Conservation (phyloP, 2,113 vertebrate genomes). For the Sinocyclocheilus anophthalmus region DNA sequence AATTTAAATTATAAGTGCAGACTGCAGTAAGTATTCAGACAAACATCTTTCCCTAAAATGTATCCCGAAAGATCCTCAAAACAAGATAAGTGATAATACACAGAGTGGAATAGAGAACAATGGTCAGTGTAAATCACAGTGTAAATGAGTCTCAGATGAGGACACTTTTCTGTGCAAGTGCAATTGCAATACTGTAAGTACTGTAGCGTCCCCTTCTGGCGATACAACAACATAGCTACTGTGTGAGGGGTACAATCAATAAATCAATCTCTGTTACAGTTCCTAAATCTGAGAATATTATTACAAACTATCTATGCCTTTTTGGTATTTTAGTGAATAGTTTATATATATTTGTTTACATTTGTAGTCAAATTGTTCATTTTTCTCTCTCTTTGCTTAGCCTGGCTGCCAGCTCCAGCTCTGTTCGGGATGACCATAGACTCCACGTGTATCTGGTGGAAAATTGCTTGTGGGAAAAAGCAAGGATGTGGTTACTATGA, state of each 20-base stretch:
- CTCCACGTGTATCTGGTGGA: slow-evolving; percentile 89
- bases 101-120: not conserved
- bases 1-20: too few relatives aligned
- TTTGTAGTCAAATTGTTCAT: not conserved
- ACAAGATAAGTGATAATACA: not conserved
- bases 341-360: not conserved
- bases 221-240: too few relatives aligned
- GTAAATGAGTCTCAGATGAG: not conserved
- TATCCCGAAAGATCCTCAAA: not conserved
- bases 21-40: not conserved
- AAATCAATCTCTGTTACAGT: not conserved
- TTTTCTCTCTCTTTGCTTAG: slow-evolving; percentile 65
- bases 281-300: not conserved
- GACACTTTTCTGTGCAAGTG: not conserved
- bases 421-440: slow-evolving; percentile 91
- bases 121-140: not conserved
- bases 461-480: slow-evolving; percentile 72
- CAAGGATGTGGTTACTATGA: slow-evolving; percentile 89
- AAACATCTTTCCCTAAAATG: not conserved
- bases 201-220: slow-evolving; percentile 58
- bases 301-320: not conserved
- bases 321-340: not conserved
- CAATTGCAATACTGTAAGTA: not conserved
- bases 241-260: not conserved
- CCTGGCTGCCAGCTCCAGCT: slow-evolving; percentile 89